Evolutionary conservation across 2,797 vertebrate genomes (phyloP), one percentile per base, ranked within the genome.

Genomic region (Prionace glauca): DNA sequence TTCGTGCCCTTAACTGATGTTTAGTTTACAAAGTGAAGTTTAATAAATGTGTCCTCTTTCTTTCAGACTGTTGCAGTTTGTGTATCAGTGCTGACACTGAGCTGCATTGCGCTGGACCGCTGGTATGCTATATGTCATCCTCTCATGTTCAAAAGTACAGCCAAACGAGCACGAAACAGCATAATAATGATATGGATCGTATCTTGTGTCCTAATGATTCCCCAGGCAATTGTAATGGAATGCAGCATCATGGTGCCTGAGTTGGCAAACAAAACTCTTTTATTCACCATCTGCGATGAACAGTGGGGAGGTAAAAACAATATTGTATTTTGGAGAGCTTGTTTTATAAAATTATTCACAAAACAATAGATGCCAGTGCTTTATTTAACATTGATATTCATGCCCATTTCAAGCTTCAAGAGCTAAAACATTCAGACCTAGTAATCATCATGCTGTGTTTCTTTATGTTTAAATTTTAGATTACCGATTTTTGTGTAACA

Each of bases 111-210:
- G 96, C 97, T 99, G 97, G 99, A 99, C 97, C 98, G 99, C 95
- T 99, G 99, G 99, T 99, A 99, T 84, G 99, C 99, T 14, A 99
- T 99, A 97, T 99, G 99, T 96, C 99, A 99, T 96, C 99, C 99
- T 4, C 97, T 99, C 97, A 98, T 98, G 98, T 99, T 99, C 97
- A 99, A 99, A 97, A 99, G 99, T 97, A 99, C 99, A 50, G 99
- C 98, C 96, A 99, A 98, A 97, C 97, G 99, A 96, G 99, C 99
- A 0, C 98, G 98, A 96, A 98, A 98, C 97, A 99, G 98, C 96
- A 99, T 99, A 36, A 96, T 98, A 96, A 97, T 99, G 96, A 99
- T 99, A 97, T 99, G 99, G 99, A 97, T 98, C 90, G 98, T 99
- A 71, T 99, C 99, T 56, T 99, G 98, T 96, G 96, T 98, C 96